A percentile compares a stretch with the other conserved stretches of the same genome.
These are phyloP conservation scores for Falco columbarius DNA, from an alignment of 2,797 vertebrate species.

Conservation along the genomic window DNA sequence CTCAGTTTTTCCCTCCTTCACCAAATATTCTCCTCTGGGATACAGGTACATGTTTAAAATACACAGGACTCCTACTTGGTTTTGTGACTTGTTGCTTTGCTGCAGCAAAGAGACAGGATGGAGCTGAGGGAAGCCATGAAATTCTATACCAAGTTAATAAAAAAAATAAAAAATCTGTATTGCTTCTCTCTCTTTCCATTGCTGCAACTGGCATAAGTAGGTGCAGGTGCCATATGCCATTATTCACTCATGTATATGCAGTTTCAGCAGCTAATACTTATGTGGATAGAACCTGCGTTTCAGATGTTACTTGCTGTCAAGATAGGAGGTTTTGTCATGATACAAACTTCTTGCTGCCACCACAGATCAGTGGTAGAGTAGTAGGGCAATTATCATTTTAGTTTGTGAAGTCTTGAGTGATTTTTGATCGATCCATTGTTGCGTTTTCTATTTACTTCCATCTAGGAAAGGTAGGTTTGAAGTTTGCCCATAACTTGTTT, in stretches of 20 bases:
- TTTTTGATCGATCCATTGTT: neutral
- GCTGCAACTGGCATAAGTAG: neutral
- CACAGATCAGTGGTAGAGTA: neutral
- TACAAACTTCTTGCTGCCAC: neutral
- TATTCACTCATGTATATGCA: neutral
- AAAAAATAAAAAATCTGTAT: neutral
- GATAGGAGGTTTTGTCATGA: neutral
- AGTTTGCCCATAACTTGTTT: neutral
- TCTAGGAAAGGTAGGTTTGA: neutral
- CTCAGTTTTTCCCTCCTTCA: neutral
- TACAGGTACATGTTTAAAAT: neutral
- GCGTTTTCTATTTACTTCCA: neutral
- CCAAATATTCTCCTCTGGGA: neutral
- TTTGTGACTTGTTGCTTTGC: conserved; percentile 7
- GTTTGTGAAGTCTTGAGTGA: neutral
- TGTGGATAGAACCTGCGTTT: neutral
- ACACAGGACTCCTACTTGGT: neutral
- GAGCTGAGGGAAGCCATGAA: neutral
- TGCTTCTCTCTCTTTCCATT: neutral
- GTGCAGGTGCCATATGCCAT: neutral
- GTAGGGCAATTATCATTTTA: neutral
- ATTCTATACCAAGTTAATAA: neutral
- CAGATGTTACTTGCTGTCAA: neutral
- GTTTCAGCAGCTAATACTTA: neutral
- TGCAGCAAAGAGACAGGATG: neutral